Percentiles rank a stretch among this genome's conserved stretches.
Evolutionary conservation across 2,113 vertebrate species (phyloP).

Genomic region (Trichomycterus rosablanca): DNA sequence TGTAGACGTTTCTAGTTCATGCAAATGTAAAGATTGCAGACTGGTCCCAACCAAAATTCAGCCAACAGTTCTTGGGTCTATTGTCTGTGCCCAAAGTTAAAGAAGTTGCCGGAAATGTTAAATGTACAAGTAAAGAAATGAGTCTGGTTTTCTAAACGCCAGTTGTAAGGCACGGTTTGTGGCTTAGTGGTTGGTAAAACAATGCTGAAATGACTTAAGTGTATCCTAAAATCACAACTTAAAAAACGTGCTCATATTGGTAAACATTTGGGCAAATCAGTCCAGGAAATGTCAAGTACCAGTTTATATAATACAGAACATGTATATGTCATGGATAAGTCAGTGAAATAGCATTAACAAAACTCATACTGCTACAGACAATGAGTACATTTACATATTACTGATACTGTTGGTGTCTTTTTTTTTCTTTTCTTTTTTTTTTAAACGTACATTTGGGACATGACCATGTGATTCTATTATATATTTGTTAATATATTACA

Average conservation of each 20-base stretch:
- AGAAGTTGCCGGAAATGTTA: conserved; percentile 5
- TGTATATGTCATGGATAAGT: background rate
- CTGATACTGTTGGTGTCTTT: too few species aligned
- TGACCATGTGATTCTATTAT: too few species aligned
- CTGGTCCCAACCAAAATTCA: conserved; percentile 25
- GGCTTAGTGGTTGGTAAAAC: conserved; percentile 14
- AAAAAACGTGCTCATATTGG: background rate
- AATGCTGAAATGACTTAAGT: conserved; percentile 20
- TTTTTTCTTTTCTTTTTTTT: too few species aligned
- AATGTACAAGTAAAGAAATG: background rate
- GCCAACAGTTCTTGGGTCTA: conserved; percentile 16
- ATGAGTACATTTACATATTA: too few species aligned
- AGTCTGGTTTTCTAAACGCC: too few species aligned
- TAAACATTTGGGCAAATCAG: background rate
- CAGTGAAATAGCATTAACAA: background rate
- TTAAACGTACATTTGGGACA: too few species aligned
- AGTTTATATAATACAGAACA: conserved; percentile 17
- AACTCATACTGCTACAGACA: too few species aligned
- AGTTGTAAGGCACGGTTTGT: background rate
- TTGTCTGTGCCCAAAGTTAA: conserved; percentile 28
- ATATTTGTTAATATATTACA: too few species aligned
- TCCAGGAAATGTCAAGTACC: conserved; percentile 42
- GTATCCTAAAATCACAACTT: background rate
- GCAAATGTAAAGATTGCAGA: too few species aligned
- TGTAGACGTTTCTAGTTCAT: too few species aligned